Conservation (phyloP, 2,113 vertebrate genomes). For the Otis tarda region DNA sequence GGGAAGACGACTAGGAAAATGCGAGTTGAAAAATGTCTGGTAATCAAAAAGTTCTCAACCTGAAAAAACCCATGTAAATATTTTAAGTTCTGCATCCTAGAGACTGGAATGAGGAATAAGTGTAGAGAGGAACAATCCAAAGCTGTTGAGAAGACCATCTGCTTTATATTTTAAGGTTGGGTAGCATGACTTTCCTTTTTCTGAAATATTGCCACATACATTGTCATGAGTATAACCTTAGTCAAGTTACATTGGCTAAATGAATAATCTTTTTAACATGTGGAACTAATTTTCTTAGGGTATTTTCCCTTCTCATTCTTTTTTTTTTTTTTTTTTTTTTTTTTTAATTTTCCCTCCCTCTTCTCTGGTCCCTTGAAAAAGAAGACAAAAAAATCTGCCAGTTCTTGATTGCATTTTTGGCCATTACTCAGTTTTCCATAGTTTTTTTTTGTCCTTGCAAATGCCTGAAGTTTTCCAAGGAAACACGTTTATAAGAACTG, state of each 20-base stretch:
- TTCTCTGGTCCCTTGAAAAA: conserved; percentile 20
- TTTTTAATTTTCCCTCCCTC: not conserved
- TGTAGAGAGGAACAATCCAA: not conserved
- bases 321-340: not conserved
- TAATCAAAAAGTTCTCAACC: not conserved
- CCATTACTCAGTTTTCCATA: conserved; percentile 32
- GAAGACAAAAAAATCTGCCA: conserved; percentile 14
- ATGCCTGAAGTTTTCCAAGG: not conserved
- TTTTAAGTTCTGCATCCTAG: not conserved
- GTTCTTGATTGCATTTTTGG: conserved; percentile 64
- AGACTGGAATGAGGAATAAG: not conserved
- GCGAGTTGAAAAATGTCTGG: not conserved
- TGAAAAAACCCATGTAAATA: not conserved
- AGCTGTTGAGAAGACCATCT: conserved; percentile 45
- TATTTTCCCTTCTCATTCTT: conserved; percentile 24
- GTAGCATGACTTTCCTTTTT: conserved; percentile 52
- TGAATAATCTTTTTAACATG: conserved; percentile 67
- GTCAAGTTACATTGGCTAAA: conserved; percentile 66
- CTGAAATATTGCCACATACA: conserved; percentile 31
- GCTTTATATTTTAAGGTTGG: conserved; percentile 65
- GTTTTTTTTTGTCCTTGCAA: not conserved
- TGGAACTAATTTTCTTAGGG: conserved; percentile 74
- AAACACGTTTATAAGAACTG: not conserved
- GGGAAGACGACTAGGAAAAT: not conserved
- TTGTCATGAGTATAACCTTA: conserved; percentile 65